These are phyloP conservation scores for Sanderia malayensis DNA, from an alignment of 30 jellyfish, hydroid and myxozoan genomes.

Conservation along the genomic window DNA sequence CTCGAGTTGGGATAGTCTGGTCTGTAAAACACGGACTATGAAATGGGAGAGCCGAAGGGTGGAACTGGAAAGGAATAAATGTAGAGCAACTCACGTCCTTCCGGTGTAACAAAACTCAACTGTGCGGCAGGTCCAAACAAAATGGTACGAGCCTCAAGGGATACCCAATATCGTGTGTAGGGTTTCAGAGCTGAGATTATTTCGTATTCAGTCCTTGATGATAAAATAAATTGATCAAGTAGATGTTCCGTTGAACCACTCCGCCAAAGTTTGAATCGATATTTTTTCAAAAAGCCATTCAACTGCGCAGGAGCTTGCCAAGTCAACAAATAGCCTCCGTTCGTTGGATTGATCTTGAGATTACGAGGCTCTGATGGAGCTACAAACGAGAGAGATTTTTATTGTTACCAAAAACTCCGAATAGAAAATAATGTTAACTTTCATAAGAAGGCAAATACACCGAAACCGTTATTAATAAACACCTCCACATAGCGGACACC, in stretches of 20 bases:
- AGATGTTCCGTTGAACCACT: background rate
- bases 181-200: slow-evolving; percentile 8
- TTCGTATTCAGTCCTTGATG: background rate
- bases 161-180: slow-evolving; percentile 15
- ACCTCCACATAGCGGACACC: too few species aligned
- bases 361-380: slow-evolving; percentile 55
- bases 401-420: too few species aligned
- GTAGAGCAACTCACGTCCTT: slow-evolving; percentile 61
- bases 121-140: slow-evolving; percentile 25
- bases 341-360: background rate
- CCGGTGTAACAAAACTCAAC: slow-evolving; percentile 20
- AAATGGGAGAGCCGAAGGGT: too few species aligned
- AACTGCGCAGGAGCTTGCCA: slow-evolving; percentile 65
- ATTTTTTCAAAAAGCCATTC: slow-evolving; percentile 54
- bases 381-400: too few species aligned
- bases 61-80: too few species aligned
- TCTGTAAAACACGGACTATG: too few species aligned
- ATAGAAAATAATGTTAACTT: too few species aligned
- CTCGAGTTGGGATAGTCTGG: too few species aligned
- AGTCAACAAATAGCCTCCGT: slow-evolving; percentile 2
- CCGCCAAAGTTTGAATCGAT: slow-evolving; percentile 17
- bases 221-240: background rate
- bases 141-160: slow-evolving; percentile 24
- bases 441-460: too few species aligned
- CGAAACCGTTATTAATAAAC: too few species aligned